Conservation (phyloP, 2,113 vertebrate species). For the Sphyrna mokarran region DNA sequence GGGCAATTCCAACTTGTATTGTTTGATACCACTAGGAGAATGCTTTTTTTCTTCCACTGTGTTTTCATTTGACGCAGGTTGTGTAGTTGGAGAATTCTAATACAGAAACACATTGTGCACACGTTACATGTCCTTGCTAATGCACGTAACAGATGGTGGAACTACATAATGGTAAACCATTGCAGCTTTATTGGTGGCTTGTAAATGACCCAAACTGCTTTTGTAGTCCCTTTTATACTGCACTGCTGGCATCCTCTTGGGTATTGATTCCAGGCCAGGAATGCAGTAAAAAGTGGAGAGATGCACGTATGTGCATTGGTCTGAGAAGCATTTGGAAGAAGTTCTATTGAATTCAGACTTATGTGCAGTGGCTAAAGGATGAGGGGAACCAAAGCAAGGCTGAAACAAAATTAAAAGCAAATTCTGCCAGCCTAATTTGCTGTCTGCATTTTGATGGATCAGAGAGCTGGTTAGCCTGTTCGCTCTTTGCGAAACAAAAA, state of each 20-base stretch:
- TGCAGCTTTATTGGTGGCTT: conserved; percentile 16
- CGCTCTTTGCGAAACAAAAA: neutral
- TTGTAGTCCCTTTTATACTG: conserved; percentile 18
- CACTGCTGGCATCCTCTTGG: neutral
- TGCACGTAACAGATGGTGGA: conserved; percentile 17
- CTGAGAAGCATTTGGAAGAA: neutral
- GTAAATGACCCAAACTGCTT: conserved; percentile 10
- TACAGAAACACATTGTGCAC: conserved; percentile 1
- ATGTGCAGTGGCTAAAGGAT: neutral
- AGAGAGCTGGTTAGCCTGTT: neutral
- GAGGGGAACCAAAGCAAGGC: neutral
- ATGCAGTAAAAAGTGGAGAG: neutral
- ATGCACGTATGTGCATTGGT: conserved; percentile 14
- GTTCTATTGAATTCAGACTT: neutral
- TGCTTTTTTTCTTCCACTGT: neutral
- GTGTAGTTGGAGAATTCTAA: neutral
- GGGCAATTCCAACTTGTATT: neutral
- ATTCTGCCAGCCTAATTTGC: neutral
- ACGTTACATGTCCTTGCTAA: conserved; percentile 1
- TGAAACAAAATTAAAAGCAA: neutral
- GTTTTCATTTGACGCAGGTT: conserved; percentile 24
- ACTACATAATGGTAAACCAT: conserved; percentile 3
- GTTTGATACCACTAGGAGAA: neutral
- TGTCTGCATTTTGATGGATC: neutral
- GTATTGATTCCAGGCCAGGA: conserved; percentile 8